Base-by-base conservation (phyloP, 2,113 vertebrate genomes). In the Tragelaphus imberbis region DNA sequence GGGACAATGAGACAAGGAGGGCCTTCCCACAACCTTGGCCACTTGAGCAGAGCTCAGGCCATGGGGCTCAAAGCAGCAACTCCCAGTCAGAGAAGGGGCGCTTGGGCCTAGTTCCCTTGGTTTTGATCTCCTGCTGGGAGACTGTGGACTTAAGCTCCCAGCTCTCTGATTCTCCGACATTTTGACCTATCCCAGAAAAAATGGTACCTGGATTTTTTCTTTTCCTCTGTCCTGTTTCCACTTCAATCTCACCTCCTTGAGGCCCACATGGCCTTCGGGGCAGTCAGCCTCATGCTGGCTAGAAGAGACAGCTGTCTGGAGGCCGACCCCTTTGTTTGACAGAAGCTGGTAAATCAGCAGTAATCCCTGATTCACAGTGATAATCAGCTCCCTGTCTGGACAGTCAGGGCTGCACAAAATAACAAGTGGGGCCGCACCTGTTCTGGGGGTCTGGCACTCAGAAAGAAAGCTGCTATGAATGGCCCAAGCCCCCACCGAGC, bases 221-320 rank as follows among this genome's bases (percentile, higher is more conserved):
- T 92, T 88, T 97, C 88, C 15, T 93, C 84, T 77, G 65, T 65
- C 81, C 49, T 40, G 36, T 95, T 97, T 97, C 94, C 98, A 98
- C 97, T 97, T 98, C 88, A 91, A 81, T 98, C 97, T 97, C 97
- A 97, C 91, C 91, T 98, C 97, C 90, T 96, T 36, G 36, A 98
- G 95, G 97, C 93, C 97, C 92, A 80, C 85, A 59, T 85, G 97
- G 61, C 89, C 97, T 97, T 75, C 10, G 8, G 71, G 86, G 84
- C 80, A 80, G 58, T 96, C 63, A 85, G 94, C 56, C 80, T 84
- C 80, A 90, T 84, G 84, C 87, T 58, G 88, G 85, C 86, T 89
- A 94, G 95, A 96, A 97, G 63, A 94, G 94, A 95, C 96, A 97
- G 97, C 97, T 97, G 95, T 96, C 96, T 95, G 19, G 5, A 97